phyloP scores from a whole-genome alignment of 64 coral and sea anemone species.

The Acropora yongei region DNA sequence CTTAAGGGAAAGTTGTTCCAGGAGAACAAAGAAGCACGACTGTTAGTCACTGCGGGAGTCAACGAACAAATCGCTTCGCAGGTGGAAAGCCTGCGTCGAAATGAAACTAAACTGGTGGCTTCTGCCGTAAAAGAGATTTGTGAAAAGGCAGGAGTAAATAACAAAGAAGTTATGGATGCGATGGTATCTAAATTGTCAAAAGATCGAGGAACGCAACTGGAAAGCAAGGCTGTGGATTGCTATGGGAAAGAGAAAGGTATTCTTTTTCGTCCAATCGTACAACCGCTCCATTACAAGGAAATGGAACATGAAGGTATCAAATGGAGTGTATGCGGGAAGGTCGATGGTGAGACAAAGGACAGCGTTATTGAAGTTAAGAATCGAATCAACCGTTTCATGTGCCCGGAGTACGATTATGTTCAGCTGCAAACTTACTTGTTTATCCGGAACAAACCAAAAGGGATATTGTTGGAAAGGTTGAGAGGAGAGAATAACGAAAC shows the following conservation, averaged over 20 bases:
- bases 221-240: slow-evolving; percentile 70
- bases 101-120: slow-evolving; percentile 81
- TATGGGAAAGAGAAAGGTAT: slow-evolving; percentile 73
- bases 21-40: slow-evolving; percentile 66
- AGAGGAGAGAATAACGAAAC: slow-evolving; percentile 78
- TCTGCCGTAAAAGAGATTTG: slow-evolving; percentile 85
- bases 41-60: slow-evolving; percentile 50
- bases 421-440: slow-evolving; percentile 95
- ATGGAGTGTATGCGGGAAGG: slow-evolving; percentile 81
- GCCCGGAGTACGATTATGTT: slow-evolving; percentile 88
- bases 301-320: slow-evolving; percentile 73
- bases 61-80: slow-evolving; percentile 17
- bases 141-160: slow-evolving; percentile 45
- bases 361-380: slow-evolving; percentile 98
- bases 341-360: slow-evolving; percentile 81
- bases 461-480: slow-evolving; percentile 87
- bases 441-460: slow-evolving; percentile 75
- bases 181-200: slow-evolving; percentile 76
- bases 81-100: slow-evolving; percentile 61
- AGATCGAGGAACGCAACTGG: slow-evolving; percentile 84
- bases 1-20: slow-evolving; percentile 33
- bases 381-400: slow-evolving; percentile 90
- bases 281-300: slow-evolving; percentile 44
- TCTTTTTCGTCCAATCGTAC: slow-evolving; percentile 24
- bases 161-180: slow-evolving; percentile 75